Evolutionary conservation across 2,113 vertebrate species (phyloP).

Genomic region (Marmota monax): DNA sequence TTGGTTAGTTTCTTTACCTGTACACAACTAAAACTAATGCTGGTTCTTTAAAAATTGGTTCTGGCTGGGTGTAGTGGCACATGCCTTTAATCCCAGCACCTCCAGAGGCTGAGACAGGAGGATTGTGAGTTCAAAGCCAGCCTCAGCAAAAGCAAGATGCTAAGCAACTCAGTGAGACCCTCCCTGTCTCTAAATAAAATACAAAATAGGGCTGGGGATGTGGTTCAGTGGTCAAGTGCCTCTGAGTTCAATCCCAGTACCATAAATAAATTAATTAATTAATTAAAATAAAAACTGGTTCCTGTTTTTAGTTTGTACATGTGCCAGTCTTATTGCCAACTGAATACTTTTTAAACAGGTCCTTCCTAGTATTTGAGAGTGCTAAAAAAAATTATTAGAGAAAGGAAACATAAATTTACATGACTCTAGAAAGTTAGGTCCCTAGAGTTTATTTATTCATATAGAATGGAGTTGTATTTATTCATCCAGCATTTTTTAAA

Average conservation of each 20-base stretch:
- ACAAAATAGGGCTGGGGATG: no score
- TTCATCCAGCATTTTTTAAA: constrained; percentile 12
- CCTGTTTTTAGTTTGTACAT: not conserved
- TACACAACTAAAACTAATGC: not conserved
- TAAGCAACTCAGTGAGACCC: no score
- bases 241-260: no score
- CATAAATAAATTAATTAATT: no score
- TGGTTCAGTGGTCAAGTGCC: no score
- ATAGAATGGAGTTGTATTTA: not conserved
- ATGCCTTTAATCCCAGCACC: no score
- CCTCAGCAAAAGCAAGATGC: no score
- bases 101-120: no score
- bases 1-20: constrained; percentile 18
- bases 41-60: not conserved
- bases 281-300: not conserved
- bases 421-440: not conserved
- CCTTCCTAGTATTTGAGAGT: constrained; percentile 12
- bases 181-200: no score
- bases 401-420: not conserved
- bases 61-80: no score
- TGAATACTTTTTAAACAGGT: not conserved
- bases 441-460: not conserved
- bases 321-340: not conserved
- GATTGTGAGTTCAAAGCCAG: no score
- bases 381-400: not conserved